Evolutionary conservation across 2,888 invertebrate genomes (phyloP).

Genomic region (Chloromyia formosa): DNA sequence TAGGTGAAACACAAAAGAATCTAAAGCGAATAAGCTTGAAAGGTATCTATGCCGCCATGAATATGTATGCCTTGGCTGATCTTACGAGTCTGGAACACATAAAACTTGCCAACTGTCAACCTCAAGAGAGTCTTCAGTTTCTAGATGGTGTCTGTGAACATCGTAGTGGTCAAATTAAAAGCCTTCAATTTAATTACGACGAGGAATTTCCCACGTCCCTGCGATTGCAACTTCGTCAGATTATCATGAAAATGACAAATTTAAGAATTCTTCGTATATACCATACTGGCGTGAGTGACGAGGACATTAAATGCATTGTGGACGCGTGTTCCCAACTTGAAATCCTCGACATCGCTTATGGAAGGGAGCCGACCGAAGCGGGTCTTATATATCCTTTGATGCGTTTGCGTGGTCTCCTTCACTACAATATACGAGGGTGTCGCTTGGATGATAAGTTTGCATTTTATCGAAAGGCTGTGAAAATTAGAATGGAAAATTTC

Average conservation of each 20-base stretch:
- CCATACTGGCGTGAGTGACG: background rate
- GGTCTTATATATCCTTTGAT: background rate
- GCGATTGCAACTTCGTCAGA: background rate
- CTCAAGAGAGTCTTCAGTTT: background rate
- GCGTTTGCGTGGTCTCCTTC: background rate
- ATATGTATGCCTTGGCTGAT: background rate
- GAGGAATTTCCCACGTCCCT: background rate
- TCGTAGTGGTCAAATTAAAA: background rate
- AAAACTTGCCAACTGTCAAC: background rate
- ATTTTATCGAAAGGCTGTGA: background rate
- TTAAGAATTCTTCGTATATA: background rate
- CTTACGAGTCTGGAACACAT: conserved; percentile 6
- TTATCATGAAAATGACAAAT: background rate
- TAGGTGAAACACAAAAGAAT: conserved; percentile 12
- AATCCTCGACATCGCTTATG: background rate
- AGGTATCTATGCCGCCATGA: background rate
- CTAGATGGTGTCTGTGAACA: background rate
- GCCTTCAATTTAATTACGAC: background rate
- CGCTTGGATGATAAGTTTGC: background rate
- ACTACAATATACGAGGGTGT: too few relatives aligned
- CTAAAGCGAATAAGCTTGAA: background rate
- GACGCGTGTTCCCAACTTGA: background rate
- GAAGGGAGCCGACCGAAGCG: background rate
- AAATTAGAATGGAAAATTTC: background rate
- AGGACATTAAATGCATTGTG: background rate